Conservation (phyloP, 2,888 invertebrate genomes). For the Lymantria dispar region DNA sequence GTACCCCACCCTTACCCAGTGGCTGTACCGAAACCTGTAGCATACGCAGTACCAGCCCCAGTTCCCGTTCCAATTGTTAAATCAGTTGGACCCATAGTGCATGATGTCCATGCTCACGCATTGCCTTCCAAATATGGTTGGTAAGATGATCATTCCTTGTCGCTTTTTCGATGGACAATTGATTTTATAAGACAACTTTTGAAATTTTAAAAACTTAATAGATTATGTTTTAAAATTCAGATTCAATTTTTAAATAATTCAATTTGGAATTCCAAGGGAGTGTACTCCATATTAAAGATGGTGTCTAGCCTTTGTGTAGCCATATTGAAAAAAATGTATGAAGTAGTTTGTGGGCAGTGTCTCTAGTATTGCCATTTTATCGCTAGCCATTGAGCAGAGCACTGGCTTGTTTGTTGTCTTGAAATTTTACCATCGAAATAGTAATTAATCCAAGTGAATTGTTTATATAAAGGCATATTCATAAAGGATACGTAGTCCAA, state of each 20-base stretch:
- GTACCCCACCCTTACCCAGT: slow-evolving; percentile 76
- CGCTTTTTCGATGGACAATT: slow-evolving; percentile 30
- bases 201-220: not conserved
- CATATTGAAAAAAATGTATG: not conserved
- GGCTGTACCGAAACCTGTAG: slow-evolving; percentile 66
- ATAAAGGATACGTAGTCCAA: slow-evolving; percentile 55
- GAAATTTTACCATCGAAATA: slow-evolving; percentile 24
- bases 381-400: not conserved
- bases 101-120: slow-evolving; percentile 31
- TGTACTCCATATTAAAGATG: slow-evolving; percentile 14
- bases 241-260: not conserved
- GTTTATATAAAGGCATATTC: slow-evolving; percentile 47
- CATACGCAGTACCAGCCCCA: slow-evolving; percentile 65
- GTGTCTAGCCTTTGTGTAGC: slow-evolving; percentile 23
- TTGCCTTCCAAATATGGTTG: slow-evolving; percentile 47
- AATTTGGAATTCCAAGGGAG: slow-evolving; percentile 16
- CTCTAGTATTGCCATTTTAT: not conserved
- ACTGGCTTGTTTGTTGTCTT: not conserved
- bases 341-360: not conserved
- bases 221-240: not conserved
- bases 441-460: slow-evolving; percentile 24
- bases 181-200: not conserved
- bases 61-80: slow-evolving; percentile 57
- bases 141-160: slow-evolving; percentile 39
- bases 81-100: slow-evolving; percentile 38